These are phyloP conservation scores for Neofelis nebulosa DNA, from an alignment of 2,113 vertebrate genomes.

Conservation along the genomic window DNA sequence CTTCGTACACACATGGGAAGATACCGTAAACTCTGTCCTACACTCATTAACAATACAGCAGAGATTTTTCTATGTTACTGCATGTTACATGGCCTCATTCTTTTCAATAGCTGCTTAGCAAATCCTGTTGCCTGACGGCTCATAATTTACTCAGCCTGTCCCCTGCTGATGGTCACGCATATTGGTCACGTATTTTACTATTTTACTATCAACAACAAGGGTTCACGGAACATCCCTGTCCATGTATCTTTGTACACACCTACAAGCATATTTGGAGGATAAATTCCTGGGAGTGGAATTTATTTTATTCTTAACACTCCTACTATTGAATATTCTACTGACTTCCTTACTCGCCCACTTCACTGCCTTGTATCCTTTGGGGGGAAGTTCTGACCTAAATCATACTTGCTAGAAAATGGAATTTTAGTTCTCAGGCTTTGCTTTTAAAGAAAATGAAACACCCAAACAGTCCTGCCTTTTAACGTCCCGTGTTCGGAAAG, in stretches of 20 bases:
- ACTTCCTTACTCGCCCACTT: neutral
- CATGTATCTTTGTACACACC: neutral
- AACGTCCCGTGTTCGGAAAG: neutral
- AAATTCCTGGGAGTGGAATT: neutral
- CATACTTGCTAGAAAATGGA: neutral
- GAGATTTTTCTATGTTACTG: neutral
- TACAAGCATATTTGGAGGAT: neutral
- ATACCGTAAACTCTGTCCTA: neutral
- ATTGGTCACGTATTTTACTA: neutral
- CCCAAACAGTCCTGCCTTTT: rapidly evolving
- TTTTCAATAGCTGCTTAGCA: neutral
- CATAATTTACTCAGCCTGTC: neutral
- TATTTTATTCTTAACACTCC: neutral
- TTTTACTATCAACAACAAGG: neutral
- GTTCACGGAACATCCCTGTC: neutral
- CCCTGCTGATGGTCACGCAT: neutral
- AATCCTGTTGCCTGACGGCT: neutral
- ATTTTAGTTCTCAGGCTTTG: neutral
- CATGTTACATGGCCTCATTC: rapidly evolving
- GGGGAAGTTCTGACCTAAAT: conserved; percentile 15
- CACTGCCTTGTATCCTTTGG: neutral
- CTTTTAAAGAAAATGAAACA: neutral
- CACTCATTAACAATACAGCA: rapidly evolving
- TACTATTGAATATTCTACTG: neutral
- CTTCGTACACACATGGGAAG: neutral